Evolutionary conservation across 2,888 invertebrate genomes (phyloP).

Genomic region (Ophraella communa): DNA sequence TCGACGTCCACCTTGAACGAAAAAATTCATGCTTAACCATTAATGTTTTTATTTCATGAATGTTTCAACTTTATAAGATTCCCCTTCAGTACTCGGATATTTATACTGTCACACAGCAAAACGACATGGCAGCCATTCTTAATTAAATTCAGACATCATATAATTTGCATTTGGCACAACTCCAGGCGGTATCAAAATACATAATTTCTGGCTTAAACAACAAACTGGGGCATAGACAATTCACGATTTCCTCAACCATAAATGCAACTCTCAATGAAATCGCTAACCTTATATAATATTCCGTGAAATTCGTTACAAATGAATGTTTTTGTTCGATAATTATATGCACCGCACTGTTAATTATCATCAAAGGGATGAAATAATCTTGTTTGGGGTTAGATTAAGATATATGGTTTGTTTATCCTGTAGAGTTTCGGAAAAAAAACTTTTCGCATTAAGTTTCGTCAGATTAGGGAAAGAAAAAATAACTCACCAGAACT

Average conservation of each 20-base stretch:
- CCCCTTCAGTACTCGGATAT: neutral
- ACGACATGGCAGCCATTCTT: neutral
- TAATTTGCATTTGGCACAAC: constrained; percentile 6
- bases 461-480: no score
- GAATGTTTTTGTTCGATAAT: neutral
- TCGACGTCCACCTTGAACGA: no score
- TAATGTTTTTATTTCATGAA: no score
- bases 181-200: constrained; percentile 3
- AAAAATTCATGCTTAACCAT: no score
- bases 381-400: no score
- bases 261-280: neutral
- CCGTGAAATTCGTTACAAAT: neutral
- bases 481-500: no score
- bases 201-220: constrained; percentile 6
- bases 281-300: neutral
- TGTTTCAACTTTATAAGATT: no score
- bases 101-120: neutral
- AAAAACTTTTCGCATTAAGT: no score
- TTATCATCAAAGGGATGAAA: neutral
- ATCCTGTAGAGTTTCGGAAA: no score
- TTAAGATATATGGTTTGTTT: no score
- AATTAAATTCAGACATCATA: neutral
- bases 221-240: neutral
- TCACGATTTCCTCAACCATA: neutral
- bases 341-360: neutral